Evolutionary conservation across 2,113 vertebrate genomes (phyloP), one percentile per base, ranked within the genome.

Genomic region (Micromys minutus): DNA sequence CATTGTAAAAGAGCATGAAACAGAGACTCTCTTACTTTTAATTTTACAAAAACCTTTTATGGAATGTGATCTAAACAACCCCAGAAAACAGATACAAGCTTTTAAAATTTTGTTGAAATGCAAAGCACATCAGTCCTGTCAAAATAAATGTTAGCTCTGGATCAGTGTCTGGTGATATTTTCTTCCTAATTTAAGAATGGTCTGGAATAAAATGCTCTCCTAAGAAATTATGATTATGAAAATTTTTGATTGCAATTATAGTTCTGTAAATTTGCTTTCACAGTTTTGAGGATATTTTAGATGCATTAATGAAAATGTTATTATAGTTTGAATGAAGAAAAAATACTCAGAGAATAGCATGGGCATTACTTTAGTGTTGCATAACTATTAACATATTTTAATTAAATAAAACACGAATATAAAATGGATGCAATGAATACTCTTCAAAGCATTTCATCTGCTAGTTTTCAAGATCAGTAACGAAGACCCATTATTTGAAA

Each of bases 201-300:
- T 89, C 39, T 7, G 89, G 24, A 57, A 31, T 83, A 91, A 91
- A 96, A 79, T 17, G 72, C 7, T 72, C 67, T 52, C 4, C 45
- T 72, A 47, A 86, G 77, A 90, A 91, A 80, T 67, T 88, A 72
- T 65, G n/a, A 83, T 76, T 95, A 45, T 76, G 36, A 87, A 13
- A 75, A 0, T 29, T 9, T 93, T 59, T 85, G 16, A 91, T 17
- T 77, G 13, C 42, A 83, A 16, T 57, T 29, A 42, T n/a, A 87
- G 11, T 19, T 94, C 10, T 50, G n/a, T 29, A 47, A 96, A 93
- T n/a, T 55, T 74, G 47, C 84, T 47, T 8, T 45, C 12, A 13
- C 47, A 72, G 19, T 7, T 76, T 92, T 31, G 72, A 93, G 52
- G 10, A 61, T 61, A 94, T 55, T 10, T 69, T 39, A 89, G 22